Evolutionary conservation across 64 coral and sea anemone genomes (phyloP), one percentile per base, ranked within the genome.

Genomic region (Acropora yongei): DNA sequence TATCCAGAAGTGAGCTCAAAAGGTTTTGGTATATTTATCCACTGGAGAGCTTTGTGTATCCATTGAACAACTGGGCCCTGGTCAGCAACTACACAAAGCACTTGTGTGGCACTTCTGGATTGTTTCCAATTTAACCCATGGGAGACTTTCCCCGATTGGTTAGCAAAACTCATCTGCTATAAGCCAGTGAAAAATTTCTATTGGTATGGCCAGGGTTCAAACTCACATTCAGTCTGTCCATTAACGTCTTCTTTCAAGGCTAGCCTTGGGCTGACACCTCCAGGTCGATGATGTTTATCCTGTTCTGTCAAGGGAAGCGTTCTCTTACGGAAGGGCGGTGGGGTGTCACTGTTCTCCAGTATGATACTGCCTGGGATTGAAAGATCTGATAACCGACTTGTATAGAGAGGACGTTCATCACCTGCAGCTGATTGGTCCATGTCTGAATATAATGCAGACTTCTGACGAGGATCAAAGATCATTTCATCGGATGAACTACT

Each of bases 401-500:
- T 30, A 17, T 68, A 85, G 17, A 42, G 2, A 30, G 66, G 60
- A 12, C 60, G 18, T 39, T 65, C 1, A 6, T 85, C 82, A 44
- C 45, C 44, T 0, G 17, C n/a, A 39, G 82, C 6, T 17, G 39
- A 85, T 69, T 45, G 48, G 18, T 49, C 65, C 6, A 61, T 82
- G 53, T 44, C 61, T 72, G 80, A 47, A 75, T 11, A 10, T 20
- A 73, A 82, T 3, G 40, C 18, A 18, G 81, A 72, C 3, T 75
- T 77, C 5, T 11, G 16, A 8, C 44, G 78, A 57, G 49, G 74
- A 69, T 92, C 92, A 71, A 96, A 80, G 48, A 80, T 79, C 95
- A 96, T 90, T 87, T 96, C 95, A 80, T 96, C 95, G 8, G 92
- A 93, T 18, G 91, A 93, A 47, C 84, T 93, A 49, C 83, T 89